phyloP scores from a whole-genome alignment of 2,797 vertebrate genomes.

The Chaenodraco wilsoni region DNA sequence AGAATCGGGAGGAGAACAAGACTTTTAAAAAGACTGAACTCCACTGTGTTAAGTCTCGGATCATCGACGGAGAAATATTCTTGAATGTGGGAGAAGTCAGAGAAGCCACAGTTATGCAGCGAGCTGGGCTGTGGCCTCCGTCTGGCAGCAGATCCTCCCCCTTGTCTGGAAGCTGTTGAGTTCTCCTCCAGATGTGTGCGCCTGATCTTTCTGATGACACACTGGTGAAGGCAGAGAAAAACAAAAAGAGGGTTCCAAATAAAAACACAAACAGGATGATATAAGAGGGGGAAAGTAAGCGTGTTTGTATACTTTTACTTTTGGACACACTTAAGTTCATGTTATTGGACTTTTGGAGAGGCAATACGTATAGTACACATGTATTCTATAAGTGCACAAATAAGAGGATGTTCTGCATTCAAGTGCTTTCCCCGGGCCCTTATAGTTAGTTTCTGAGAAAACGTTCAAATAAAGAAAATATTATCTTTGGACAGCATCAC shows the following conservation, averaged over 20 bases:
- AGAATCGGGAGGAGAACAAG: neutral
- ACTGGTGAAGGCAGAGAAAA: slow-evolving; percentile 40
- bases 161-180: slow-evolving; percentile 75
- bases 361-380: neutral
- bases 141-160: slow-evolving; percentile 64
- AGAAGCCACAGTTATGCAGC: slow-evolving; percentile 77
- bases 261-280: slow-evolving; percentile 41
- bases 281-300: slow-evolving; percentile 5
- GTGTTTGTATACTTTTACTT: slow-evolving; percentile 1
- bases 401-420: neutral
- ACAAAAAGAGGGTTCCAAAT: slow-evolving; percentile 19
- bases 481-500: neutral
- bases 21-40: slow-evolving; percentile 9
- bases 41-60: slow-evolving; percentile 1
- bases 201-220: slow-evolving; percentile 62
- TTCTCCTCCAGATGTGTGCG: slow-evolving; percentile 77
- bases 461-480: neutral
- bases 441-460: slow-evolving; percentile 1
- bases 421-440: neutral
- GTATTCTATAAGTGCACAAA: slow-evolving; percentile 18
- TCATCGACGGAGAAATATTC: slow-evolving; percentile 38
- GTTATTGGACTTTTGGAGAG: slow-evolving; percentile 6
- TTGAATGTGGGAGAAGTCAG: slow-evolving; percentile 42
- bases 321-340: neutral
- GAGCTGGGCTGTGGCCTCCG: slow-evolving; percentile 62